These are phyloP conservation scores for Hippocampus mohnikei DNA, from an alignment of 2,113 vertebrate genomes.

Conservation along the genomic window DNA sequence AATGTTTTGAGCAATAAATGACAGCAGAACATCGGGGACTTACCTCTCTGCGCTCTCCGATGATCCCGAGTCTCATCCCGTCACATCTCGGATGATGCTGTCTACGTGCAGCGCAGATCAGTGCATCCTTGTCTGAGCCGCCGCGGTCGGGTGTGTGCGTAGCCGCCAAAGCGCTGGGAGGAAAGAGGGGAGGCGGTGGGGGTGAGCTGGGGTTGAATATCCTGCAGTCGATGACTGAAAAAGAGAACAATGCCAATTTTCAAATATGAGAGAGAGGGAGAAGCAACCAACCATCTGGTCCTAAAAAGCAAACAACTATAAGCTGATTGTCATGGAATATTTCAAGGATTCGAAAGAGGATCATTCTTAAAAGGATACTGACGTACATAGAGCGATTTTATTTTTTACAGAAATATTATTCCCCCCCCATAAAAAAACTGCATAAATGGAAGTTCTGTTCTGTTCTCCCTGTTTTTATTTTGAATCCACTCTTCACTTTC, in stretches of 20 bases:
- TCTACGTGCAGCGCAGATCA: neutral
- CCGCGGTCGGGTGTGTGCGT: neutral
- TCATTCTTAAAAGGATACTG: neutral
- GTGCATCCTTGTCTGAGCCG: neutral
- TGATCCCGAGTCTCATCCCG: neutral
- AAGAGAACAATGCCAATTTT: neutral
- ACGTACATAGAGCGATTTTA: too few species aligned
- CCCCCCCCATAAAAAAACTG: too few species aligned
- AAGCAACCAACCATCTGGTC: neutral
- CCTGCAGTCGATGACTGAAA: neutral
- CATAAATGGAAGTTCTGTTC: neutral
- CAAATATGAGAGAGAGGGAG: neutral
- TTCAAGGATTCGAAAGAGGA: constrained; percentile 3
- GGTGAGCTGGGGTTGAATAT: neutral
- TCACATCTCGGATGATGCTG: neutral
- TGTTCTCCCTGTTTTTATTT: too few species aligned
- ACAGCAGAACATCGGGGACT: neutral
- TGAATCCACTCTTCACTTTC: too few species aligned
- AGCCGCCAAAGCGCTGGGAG: neutral
- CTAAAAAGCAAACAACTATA: neutral
- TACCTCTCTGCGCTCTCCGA: neutral
- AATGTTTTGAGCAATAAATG: neutral
- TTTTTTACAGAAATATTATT: too few species aligned
- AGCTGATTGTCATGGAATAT: constrained; percentile 9
- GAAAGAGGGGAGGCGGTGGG: neutral